These are phyloP conservation scores for Hypanus sabinus DNA, from an alignment of 2,113 vertebrate species.

Conservation along the genomic window DNA sequence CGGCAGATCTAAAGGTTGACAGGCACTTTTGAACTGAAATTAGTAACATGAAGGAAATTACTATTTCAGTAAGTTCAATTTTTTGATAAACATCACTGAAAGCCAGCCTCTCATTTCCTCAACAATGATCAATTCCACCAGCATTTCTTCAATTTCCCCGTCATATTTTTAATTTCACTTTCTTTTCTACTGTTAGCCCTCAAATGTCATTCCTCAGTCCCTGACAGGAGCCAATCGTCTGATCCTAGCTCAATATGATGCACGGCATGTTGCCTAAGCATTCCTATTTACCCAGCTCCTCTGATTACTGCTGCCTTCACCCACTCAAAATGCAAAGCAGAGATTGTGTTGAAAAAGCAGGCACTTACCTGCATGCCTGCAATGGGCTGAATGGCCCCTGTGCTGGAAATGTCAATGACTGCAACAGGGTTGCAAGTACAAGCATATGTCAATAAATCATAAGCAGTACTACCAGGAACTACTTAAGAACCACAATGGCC, in stretches of 20 bases:
- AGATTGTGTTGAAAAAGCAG: background rate
- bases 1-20: background rate
- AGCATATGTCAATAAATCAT: background rate
- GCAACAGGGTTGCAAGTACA: background rate
- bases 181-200: background rate
- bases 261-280: background rate
- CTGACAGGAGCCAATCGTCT: background rate
- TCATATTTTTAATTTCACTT: background rate
- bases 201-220: background rate
- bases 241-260: too few relatives aligned
- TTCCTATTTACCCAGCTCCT: background rate
- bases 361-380: too few relatives aligned
- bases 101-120: background rate
- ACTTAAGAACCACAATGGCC: background rate
- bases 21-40: background rate
- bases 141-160: background rate
- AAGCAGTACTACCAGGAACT: background rate
- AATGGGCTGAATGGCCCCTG: too few relatives aligned
- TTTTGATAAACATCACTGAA: conserved; percentile 7
- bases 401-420: too few relatives aligned
- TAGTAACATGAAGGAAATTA: background rate
- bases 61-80: background rate
- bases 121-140: background rate
- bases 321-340: background rate
- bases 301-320: background rate